phyloP scores from a whole-genome alignment of 2,888 invertebrate genomes.

The Apodemia duryi region DNA sequence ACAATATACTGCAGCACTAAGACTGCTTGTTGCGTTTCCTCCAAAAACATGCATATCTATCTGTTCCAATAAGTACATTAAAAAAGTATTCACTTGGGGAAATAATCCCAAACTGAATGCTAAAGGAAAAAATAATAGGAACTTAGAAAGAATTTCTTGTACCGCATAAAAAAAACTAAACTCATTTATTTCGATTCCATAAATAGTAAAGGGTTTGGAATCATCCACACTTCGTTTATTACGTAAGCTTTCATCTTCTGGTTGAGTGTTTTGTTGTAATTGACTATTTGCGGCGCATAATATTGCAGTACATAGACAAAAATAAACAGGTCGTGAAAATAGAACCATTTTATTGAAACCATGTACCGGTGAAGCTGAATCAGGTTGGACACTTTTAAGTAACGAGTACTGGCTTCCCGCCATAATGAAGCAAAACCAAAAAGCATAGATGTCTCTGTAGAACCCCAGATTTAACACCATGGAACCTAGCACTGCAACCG shows the following conservation, averaged over 20 bases:
- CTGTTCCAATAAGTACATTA: conserved; percentile 98
- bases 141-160: conserved; percentile 86
- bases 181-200: conserved; percentile 67
- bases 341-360: conserved; percentile 97
- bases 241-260: conserved; percentile 44
- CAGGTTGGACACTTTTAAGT: conserved; percentile 98
- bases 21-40: conserved; percentile 91
- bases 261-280: conserved; percentile 46
- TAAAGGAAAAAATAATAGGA: conserved; percentile 94
- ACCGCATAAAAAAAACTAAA: conserved; percentile 82
- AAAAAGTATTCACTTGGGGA: conserved; percentile 97
- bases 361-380: conserved; percentile 98
- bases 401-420: conserved; percentile 98
- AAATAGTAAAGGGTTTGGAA: conserved; percentile 57
- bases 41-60: conserved; percentile 94
- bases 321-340: conserved; percentile 96
- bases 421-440: conserved; percentile 98
- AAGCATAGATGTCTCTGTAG: conserved; percentile 94
- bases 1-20: conserved; percentile 90
- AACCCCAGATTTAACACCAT: conserved; percentile 89
- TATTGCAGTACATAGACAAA: conserved; percentile 86
- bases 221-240: conserved; percentile 51
- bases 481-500: conserved; percentile 92
- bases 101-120: conserved; percentile 97
- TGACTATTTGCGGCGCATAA: conserved; percentile 67